These are phyloP conservation scores for Pyrgilauda ruficollis DNA, from an alignment of 2,113 vertebrate genomes.

Conservation along the genomic window DNA sequence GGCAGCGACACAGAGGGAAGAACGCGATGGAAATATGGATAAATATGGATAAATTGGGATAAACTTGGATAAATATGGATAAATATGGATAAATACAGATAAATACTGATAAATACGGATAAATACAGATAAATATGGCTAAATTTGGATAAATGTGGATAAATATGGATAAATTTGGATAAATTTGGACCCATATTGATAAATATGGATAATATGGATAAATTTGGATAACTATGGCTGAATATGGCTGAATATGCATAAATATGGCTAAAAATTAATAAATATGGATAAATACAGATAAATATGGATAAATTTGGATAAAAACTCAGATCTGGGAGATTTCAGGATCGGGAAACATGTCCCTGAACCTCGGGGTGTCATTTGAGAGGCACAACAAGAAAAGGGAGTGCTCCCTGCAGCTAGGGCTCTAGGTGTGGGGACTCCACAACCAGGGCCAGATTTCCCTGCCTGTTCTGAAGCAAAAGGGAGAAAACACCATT, in stretches of 20 bases:
- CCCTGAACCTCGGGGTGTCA: background rate
- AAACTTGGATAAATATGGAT: too few species aligned
- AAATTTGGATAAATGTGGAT: too few species aligned
- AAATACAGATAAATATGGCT: too few species aligned
- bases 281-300: background rate
- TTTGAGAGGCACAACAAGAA: background rate
- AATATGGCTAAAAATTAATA: too few species aligned
- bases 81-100: too few species aligned
- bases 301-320: background rate
- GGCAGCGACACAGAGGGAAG: background rate
- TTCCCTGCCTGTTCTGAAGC: background rate
- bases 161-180: too few species aligned
- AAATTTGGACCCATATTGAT: too few species aligned
- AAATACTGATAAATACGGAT: too few species aligned
- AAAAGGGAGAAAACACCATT: background rate
- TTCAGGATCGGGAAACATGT: background rate
- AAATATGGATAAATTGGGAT: background rate
- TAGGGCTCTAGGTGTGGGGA: rapidly evolving
- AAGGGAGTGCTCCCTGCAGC: background rate
- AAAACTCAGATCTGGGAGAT: background rate
- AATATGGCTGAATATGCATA: too few species aligned
- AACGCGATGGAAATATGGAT: rapidly evolving
- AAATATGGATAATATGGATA: too few species aligned
- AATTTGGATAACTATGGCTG: too few species aligned
- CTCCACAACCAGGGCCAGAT: too few species aligned